Percentiles rank a stretch among this genome's conserved stretches.
phyloP scores from a whole-genome alignment of 2,113 vertebrate species.

The Myotis yumanensis region DNA sequence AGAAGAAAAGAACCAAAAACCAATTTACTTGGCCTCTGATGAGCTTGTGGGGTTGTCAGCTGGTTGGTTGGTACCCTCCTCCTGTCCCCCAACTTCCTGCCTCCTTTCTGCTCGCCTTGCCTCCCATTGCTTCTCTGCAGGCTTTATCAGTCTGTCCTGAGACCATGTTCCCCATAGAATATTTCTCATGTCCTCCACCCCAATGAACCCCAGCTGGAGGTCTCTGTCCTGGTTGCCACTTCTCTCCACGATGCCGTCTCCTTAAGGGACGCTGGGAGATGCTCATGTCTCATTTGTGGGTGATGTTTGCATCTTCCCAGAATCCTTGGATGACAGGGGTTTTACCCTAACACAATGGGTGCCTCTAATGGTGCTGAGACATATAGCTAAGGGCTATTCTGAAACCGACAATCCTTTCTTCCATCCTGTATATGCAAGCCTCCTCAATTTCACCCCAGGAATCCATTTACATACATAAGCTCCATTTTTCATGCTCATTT shows the following conservation, averaged over 20 bases:
- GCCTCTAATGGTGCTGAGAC: not conserved
- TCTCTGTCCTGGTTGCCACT: not conserved
- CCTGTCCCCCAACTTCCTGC: not conserved
- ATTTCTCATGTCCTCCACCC: not conserved
- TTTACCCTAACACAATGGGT: not conserved
- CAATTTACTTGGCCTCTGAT: not conserved
- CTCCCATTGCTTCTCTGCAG: not conserved
- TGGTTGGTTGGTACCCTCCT: too few relatives aligned
- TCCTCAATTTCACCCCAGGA: not conserved
- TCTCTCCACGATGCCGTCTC: not conserved
- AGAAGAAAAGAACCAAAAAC: not conserved
- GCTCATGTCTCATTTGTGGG: not conserved
- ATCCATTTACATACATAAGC: not conserved
- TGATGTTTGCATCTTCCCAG: not conserved
- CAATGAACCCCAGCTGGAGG: not conserved
- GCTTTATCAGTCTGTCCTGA: not conserved
- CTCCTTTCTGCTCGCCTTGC: not conserved
- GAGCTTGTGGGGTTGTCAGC: not conserved
- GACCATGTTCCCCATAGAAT: not conserved
- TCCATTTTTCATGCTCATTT: constrained; percentile 31
- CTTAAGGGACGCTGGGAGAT: not conserved
- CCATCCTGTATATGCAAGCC: not conserved
- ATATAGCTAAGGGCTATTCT: not conserved
- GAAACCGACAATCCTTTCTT: not conserved
- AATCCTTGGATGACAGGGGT: not conserved